Evolutionary conservation across 2,797 vertebrate genomes (phyloP).

Genomic region (Acrocephalus scirpaceus): DNA sequence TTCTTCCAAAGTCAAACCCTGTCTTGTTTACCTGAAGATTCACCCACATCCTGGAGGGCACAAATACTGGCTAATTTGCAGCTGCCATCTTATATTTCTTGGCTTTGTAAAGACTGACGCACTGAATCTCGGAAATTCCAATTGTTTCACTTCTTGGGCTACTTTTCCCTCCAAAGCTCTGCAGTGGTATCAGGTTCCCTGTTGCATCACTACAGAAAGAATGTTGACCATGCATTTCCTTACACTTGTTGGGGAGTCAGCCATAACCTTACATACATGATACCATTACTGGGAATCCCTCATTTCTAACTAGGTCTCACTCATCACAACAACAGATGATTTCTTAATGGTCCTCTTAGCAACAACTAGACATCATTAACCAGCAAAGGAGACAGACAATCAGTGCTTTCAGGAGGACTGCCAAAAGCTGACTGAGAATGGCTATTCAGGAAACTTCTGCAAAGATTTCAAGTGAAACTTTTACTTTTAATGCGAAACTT

Average conservation of each 20-base stretch:
- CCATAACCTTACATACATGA: not conserved
- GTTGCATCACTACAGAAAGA: not conserved
- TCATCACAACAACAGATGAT: not conserved
- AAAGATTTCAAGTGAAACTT: not conserved
- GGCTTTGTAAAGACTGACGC: not conserved
- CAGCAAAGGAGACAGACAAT: not conserved
- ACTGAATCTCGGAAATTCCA: not conserved
- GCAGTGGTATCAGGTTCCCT: not conserved
- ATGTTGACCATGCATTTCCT: accelerated
- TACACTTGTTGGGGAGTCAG: not conserved
- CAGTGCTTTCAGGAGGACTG: not conserved
- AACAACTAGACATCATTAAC: not conserved
- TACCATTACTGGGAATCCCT: not conserved
- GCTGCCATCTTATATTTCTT: not conserved
- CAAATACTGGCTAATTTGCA: not conserved
- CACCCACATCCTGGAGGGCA: not conserved
- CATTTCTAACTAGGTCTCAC: not conserved
- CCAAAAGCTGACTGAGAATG: not conserved
- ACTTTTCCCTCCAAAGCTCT: not conserved
- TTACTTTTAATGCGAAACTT: not conserved
- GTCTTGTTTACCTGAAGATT: not conserved
- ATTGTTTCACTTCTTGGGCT: not conserved
- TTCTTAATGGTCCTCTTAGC: not conserved
- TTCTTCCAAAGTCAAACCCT: not conserved
- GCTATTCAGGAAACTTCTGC: not conserved